Base-by-base conservation (phyloP, 1,140 invertebrate genomes). In the Solen grandis region DNA sequence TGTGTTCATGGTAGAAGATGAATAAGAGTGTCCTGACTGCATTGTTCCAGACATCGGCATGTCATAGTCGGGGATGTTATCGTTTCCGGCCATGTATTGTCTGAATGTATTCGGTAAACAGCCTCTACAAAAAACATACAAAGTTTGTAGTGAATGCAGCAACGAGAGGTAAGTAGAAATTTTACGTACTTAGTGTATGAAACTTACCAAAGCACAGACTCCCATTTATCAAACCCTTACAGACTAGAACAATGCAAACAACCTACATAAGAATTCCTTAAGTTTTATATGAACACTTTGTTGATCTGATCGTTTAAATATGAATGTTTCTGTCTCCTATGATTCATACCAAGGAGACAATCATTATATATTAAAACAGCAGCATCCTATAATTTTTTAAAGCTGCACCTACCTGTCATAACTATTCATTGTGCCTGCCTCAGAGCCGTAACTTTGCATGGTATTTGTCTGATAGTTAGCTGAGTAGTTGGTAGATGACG, bases 21-120 rank as follows among this genome's bases (percentile, higher is more conserved):
- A 79, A 38, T 79, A 79, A 31, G 62, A 41, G 16, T 57, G 29
- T 19, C 68, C 68, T 2, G 76, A 70, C 29, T 38, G 29, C 27
- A 69, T 14, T 2, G 76, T 79, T 19, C 76, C 76, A 5, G 36
- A 31, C 5, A 79, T 27, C 1, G 76, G 76, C 54, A 79, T 19
- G 33, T 79, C 76, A 14, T 79, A 79, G 50, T 79, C 76, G 16
- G 76, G 76, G 14, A 79, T 79, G 27, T n/a, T 38, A 33, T 70
- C 66, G 14, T 65, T 66, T 41, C 72, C 72, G 4, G 33, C 59
- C 50, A 77, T 41, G n/a, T 50, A 77, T 13, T 65, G 74, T 22
- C 74, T 77, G 74, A 8, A 77, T n/a, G 0, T 46, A 19, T 46
- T n/a, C n/a, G n/a, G n/a, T n/a, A n/a, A n/a, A n/a, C n/a, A n/a